Base-by-base conservation (phyloP, 2,797 vertebrate species). In the Pangasius sanitwongsei region DNA sequence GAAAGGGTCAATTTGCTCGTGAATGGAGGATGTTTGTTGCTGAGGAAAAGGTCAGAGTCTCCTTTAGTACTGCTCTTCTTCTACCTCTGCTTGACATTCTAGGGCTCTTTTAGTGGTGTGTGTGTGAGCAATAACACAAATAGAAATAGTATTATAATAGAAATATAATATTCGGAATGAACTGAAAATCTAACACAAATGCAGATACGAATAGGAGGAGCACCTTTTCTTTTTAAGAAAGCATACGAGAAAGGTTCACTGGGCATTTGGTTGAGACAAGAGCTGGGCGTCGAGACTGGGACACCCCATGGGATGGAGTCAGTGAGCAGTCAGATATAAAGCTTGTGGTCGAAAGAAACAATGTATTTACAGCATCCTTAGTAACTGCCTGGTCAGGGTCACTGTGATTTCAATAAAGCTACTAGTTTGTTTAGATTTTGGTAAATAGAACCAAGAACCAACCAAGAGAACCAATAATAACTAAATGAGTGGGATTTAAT, bases 11-110 rank as follows among this genome's bases (percentile, higher is more conserved):
- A 86, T 95, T 93, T 92, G 50, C 91, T 77, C 13, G 37, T 87
- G 85, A 93, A 93, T 92, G 90, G 92, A 92, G 91, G 89, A 93
- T 92, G 81, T 93, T 93, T 92, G 78, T 93, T 93, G 87, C 77
- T 65, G 74, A 88, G 72, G 69, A 85, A 94, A 95, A 95, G 93
- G 94, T 95, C 94, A 94, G 83, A 83, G 84, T 90, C 89, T 91
- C 86, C 74, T 91, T 91, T 78, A 77, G 67, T 15, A 3, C 9
- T 48, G 63, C 1, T 28, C 65, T n/a, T 61, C 53, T 72, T 74
- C 61, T 31, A 59, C 20, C 11, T 86, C 41, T 41, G 41, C 15
- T 31, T 69, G 83, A 89, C n/a, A 41, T n/a, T 86, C n/a, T 37
- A 20, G 7, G 50, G 53, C 57, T 81, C 57, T 41, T 59, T 82